Conservation (phyloP, 2,888 invertebrate species). For the Drosophila macrospina region DNA sequence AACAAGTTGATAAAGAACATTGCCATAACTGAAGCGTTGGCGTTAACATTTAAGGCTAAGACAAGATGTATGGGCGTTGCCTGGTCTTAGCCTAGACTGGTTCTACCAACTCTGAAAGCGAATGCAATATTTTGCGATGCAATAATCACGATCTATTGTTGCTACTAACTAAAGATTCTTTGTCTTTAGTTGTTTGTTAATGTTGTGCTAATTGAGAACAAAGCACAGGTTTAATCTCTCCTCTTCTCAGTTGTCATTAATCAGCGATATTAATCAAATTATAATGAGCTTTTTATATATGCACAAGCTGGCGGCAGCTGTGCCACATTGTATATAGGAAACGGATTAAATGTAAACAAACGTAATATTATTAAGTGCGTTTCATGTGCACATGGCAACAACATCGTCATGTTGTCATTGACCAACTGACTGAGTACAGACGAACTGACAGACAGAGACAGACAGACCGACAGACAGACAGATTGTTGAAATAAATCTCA, state of each 20-base stretch:
- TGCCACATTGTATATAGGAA: slow-evolving; percentile 63
- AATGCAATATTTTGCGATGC: slow-evolving; percentile 3
- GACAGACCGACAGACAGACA: slow-evolving; percentile 37
- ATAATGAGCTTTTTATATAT: slow-evolving; percentile 29
- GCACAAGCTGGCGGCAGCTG: slow-evolving; percentile 17
- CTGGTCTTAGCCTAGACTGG: slow-evolving; percentile 19
- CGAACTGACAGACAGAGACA: slow-evolving; percentile 30
- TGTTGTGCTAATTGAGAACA: slow-evolving; percentile 7
- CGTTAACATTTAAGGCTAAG: slow-evolving; percentile 30
- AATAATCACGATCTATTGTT: background rate
- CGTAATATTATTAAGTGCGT: slow-evolving; percentile 31
- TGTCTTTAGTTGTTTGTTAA: slow-evolving; percentile 19
- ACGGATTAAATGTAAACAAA: slow-evolving; percentile 46
- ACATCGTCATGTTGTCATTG: slow-evolving; percentile 40
- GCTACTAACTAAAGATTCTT: slow-evolving; percentile 19
- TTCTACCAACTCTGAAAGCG: background rate
- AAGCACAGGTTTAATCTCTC: slow-evolving; percentile 33
- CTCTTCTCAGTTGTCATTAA: slow-evolving; percentile 24
- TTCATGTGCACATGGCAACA: slow-evolving; percentile 36
- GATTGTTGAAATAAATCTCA: slow-evolving; percentile 71
- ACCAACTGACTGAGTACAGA: slow-evolving; percentile 30
- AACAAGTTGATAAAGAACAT: slow-evolving; percentile 57
- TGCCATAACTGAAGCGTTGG: slow-evolving; percentile 47
- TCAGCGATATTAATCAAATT: slow-evolving; percentile 40
- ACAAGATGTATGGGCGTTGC: slow-evolving; percentile 36